Evolutionary conservation across 2,888 invertebrate genomes (phyloP).

Genomic region (Phragmatobia fuliginosa): DNA sequence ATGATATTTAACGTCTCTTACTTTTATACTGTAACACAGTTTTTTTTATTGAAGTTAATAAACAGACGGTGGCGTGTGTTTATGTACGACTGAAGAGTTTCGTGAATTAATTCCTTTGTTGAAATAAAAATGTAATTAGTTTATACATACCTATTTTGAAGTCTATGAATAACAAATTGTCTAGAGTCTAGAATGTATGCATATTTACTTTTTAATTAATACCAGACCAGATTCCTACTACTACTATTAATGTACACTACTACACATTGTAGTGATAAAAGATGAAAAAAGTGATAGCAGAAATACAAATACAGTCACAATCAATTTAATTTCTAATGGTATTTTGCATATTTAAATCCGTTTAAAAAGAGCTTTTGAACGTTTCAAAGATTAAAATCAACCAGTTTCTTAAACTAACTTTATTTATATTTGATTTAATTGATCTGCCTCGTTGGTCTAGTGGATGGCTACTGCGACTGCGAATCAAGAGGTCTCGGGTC

Average conservation of each 20-base stretch:
- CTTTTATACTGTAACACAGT: background rate
- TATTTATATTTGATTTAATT: too few relatives aligned
- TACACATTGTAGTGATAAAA: background rate
- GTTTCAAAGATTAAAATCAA: background rate
- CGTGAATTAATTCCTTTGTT: background rate
- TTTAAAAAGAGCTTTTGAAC: background rate
- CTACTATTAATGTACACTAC: background rate
- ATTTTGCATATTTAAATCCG: background rate
- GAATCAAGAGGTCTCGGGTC: too few relatives aligned
- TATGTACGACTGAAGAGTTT: background rate
- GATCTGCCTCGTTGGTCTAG: too few relatives aligned
- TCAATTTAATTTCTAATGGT: background rate
- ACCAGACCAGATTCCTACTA: background rate
- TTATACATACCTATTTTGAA: background rate
- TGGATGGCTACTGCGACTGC: too few relatives aligned
- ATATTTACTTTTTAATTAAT: background rate
- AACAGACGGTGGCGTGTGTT: background rate
- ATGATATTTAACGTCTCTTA: conserved; percentile 25
- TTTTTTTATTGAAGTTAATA: background rate
- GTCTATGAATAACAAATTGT: background rate
- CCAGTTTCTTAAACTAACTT: too few relatives aligned
- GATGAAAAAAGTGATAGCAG: background rate
- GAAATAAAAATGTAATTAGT: background rate
- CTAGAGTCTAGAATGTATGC: background rate
- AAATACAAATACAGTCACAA: background rate